phyloP scores from a whole-genome alignment of 2,888 invertebrate genomes.

The Eilema depressum region DNA sequence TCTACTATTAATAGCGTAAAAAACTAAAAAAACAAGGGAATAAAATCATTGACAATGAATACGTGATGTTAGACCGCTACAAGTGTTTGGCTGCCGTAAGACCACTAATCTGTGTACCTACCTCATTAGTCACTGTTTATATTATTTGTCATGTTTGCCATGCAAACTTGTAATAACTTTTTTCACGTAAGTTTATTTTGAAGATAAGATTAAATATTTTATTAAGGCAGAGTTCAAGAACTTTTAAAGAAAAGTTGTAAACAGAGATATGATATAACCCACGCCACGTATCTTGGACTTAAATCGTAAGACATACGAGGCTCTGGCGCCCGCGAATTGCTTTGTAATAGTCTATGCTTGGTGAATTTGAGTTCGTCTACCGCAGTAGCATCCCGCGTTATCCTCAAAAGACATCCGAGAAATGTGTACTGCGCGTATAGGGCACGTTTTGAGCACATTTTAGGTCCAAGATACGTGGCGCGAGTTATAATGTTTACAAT shows the following conservation, averaged over 20 bases:
- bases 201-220: not conserved
- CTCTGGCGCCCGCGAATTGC: too few relatives aligned
- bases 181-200: conserved; percentile 10
- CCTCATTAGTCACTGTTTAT: conserved; percentile 1
- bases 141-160: not conserved
- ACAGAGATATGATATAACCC: too few relatives aligned
- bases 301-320: too few relatives aligned
- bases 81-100: not conserved
- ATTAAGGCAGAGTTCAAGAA: conserved; percentile 1
- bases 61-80: not conserved
- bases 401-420: too few relatives aligned
- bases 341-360: too few relatives aligned
- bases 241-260: not conserved
- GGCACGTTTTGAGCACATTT: too few relatives aligned
- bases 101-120: not conserved
- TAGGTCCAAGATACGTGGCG: too few relatives aligned
- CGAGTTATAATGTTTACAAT: too few relatives aligned
- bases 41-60: not conserved
- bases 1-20: not conserved
- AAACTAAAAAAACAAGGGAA: not conserved
- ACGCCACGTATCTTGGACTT: too few relatives aligned
- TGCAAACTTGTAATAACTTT: not conserved
- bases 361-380: too few relatives aligned
- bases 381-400: too few relatives aligned
- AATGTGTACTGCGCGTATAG: too few relatives aligned